Evolutionary conservation across 1,140 invertebrate species (phyloP).

Genomic region (Sarcophaga peregrina): DNA sequence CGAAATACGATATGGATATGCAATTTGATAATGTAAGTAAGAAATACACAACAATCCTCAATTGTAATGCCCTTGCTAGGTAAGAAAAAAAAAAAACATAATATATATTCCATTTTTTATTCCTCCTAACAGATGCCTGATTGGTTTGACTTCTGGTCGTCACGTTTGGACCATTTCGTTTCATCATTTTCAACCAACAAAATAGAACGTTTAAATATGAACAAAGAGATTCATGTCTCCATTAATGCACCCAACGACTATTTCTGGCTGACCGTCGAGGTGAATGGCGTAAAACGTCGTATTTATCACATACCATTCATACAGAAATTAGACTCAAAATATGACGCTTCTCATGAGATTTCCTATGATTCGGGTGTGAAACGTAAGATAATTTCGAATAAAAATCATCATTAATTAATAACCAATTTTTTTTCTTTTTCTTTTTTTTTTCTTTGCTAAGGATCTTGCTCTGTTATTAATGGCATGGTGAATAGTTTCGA

Average conservation of each 20-base stretch:
- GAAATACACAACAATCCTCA: not conserved
- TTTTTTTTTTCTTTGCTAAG: conserved; percentile 23
- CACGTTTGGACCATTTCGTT: conserved; percentile 60
- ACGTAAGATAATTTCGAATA: conserved; percentile 47
- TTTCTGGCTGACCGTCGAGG: conserved; percentile 59
- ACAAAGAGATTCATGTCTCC: conserved; percentile 57
- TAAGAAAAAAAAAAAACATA: not conserved
- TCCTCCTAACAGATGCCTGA: conserved; percentile 57
- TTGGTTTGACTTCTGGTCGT: conserved; percentile 64
- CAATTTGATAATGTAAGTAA: conserved; percentile 60
- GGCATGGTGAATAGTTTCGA: conserved; percentile 64
- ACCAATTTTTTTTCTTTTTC: conserved; percentile 33
- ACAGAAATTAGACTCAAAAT: conserved; percentile 63
- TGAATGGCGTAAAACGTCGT: conserved; percentile 61
- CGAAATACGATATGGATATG: conserved; percentile 61
- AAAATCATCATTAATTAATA: not conserved
- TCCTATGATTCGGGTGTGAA: conserved; percentile 60
- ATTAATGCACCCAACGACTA: conserved; percentile 61
- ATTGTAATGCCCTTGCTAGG: not conserved
- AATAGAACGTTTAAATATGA: conserved; percentile 60
- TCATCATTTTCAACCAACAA: conserved; percentile 59
- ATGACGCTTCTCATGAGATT: conserved; percentile 61
- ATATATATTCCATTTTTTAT: conserved; percentile 15
- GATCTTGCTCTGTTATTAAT: conserved; percentile 62
- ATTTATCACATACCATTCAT: conserved; percentile 64